Evolutionary conservation across 2,113 vertebrate genomes (phyloP), one percentile per base, ranked within the genome.

Genomic region (Cynocephalus volans): DNA sequence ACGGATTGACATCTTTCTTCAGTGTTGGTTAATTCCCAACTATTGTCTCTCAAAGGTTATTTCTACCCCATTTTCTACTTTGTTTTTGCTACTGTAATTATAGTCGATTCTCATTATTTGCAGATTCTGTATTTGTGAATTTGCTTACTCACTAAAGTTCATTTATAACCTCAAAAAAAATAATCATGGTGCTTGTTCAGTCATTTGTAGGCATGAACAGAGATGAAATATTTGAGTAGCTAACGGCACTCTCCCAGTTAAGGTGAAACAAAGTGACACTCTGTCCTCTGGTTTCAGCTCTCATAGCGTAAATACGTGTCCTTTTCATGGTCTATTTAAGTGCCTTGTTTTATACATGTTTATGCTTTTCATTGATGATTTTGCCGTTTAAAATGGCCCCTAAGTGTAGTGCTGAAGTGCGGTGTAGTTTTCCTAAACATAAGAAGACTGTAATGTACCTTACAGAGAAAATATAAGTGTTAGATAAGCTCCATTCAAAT

Each of bases 221-320:
- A 84, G 13, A 7, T n/a, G n/a, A 70, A 88, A 83, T 70, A 93
- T 90, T 36, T 72, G 79, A 73, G 24, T 58, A 82, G 70, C 4
- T 90, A 52, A 56, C 41, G n/a, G 56, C 3, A 33, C 3, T 45
- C 48, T 88, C 33, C 36, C 58, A 76, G 19, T 26, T 95, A 23
- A 67, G 19, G 10, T 90, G 56, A 76, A 79, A 80, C 31, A 69
- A 91, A n/a, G 21, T 80, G 56, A 86, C 3, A 5, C 19, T 95
- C 19, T 95, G 26, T 8, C 45, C 48, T 52, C 14, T 45, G 73
- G 17, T 73, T 92, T 65, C 45, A 87, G 21, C 24, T 92, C 21
- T 87, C 10, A 65, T 23, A 70, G 23, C 36, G 1, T 81, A 87
- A 36, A 82, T 65, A 88, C 64, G 28, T 64, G 62, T 6, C 28